Base-by-base conservation (phyloP, 1,140 invertebrate species). In the Drosophila virilis region DNA sequence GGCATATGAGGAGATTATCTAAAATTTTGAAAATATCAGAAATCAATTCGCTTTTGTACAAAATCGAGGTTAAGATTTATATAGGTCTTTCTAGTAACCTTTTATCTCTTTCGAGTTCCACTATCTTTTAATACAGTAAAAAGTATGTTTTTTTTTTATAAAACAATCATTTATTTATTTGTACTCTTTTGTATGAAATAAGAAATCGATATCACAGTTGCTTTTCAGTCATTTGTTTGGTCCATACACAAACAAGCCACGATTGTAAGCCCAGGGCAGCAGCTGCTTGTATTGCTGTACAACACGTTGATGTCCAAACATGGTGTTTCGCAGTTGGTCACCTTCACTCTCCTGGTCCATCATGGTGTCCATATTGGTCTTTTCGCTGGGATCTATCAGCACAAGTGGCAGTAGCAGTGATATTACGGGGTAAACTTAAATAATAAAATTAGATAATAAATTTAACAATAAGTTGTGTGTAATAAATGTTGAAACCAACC, bases 231-330 rank as follows among this genome's bases (percentile, higher is more conserved):
- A 28, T 33, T 45, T 52, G 40, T n/a, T 62, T 69, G 15, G 13
- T n/a, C 0, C 51, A 22, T 66, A 74, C 10, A 85, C 84, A 51
- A 91, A 91, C 0, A 78, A 54, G 6, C 89, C 89, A 0, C 84
- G 76, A 62, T 66, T 69, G 46, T 76, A n/a, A 0, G 80, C 74
- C 90, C 90, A 91, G n/a, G 90, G 90, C 2, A 90, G 46, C 42
- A 91, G 15, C 12, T 54, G 51, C 43, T 78, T 74, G 5, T 77
- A 72, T 15, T 80, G 58, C 7, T 46, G 52, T 0, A 81, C 67
- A n/a, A 78, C 52, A 6, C 68, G 70, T 0, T 59, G 42, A 28
- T 78, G 82, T 7, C 54, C 42, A 5, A 84, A 89, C 28, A 84
- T 48, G 1, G 28, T 69, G n/a, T 72, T 74, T 9, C 84, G 64